phyloP scores from a whole-genome alignment of 2,113 vertebrate species.

The Cephalopterus ornatus region DNA sequence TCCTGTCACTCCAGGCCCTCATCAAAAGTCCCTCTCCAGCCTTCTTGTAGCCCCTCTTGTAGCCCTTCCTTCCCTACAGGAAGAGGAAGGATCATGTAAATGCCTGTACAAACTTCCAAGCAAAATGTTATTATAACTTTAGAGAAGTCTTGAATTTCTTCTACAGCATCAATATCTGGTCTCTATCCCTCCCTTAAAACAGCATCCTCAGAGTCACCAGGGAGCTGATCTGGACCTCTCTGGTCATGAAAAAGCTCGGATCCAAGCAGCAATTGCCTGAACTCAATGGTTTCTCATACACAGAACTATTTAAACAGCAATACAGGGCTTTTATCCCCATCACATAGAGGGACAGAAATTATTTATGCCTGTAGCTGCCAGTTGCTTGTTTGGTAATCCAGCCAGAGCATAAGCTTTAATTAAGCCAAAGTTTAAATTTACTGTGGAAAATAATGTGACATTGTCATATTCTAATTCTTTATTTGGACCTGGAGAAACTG shows the following conservation, averaged over 20 bases:
- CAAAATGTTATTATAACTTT: background rate
- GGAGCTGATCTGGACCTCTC: background rate
- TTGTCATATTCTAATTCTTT: background rate
- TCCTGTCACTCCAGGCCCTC: background rate
- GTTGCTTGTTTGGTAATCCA: background rate
- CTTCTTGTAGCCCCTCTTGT: background rate
- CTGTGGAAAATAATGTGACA: background rate
- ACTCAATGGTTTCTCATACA: background rate
- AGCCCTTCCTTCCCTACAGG: no score
- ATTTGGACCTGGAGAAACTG: background rate
- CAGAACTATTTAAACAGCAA: background rate
- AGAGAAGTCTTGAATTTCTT: background rate
- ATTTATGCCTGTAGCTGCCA: background rate
- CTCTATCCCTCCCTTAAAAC: background rate
- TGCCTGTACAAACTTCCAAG: background rate
- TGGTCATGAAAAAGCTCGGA: background rate
- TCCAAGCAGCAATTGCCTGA: background rate
- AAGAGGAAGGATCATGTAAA: background rate
- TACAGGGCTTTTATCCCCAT: background rate
- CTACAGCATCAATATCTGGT: background rate
- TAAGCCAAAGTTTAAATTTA: slow-evolving; percentile 15
- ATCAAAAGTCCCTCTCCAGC: background rate
- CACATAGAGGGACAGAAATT: background rate
- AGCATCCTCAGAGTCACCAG: background rate
- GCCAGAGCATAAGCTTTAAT: background rate